Evolutionary conservation across 2,888 invertebrate genomes (phyloP).

Genomic region (Acronicta aceris): DNA sequence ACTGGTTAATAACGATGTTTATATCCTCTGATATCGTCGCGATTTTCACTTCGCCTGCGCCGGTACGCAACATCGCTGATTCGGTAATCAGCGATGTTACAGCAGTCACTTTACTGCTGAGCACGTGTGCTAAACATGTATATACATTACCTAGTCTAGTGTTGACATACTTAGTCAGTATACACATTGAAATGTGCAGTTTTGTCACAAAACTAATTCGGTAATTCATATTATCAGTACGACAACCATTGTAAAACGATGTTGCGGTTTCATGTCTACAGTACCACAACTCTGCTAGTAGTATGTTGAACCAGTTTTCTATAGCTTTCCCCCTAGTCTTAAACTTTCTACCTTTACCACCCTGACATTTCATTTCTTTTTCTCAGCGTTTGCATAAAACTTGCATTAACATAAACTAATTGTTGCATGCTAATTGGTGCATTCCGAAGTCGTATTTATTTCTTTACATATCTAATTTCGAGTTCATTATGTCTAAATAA

Average conservation of each 20-base stretch:
- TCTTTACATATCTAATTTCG: constrained; percentile 34
- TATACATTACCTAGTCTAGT: too few species aligned
- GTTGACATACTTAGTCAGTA: too few species aligned
- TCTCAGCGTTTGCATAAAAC: not conserved
- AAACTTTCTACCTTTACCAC: constrained; percentile 1
- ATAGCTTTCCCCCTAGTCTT: constrained; percentile 1
- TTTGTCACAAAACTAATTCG: not conserved
- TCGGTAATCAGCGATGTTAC: too few species aligned
- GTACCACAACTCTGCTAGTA: not conserved
- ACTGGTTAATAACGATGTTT: too few species aligned
- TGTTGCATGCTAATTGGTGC: too few species aligned
- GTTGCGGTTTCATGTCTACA: not conserved
- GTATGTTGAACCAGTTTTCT: not conserved
- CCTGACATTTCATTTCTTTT: not conserved
- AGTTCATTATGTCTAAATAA: constrained; percentile 38
- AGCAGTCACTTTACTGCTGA: too few species aligned
- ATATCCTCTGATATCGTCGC: too few species aligned
- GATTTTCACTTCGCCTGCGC: too few species aligned
- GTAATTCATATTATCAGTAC: not conserved
- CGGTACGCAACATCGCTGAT: too few species aligned
- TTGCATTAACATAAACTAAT: not conserved
- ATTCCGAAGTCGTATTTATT: constrained; percentile 4
- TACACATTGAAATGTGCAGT: not conserved
- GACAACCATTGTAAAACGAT: not conserved
- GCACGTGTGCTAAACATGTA: too few species aligned